These are phyloP conservation scores for Erebia palarica DNA, from an alignment of 2,888 invertebrate genomes.

Conservation along the genomic window DNA sequence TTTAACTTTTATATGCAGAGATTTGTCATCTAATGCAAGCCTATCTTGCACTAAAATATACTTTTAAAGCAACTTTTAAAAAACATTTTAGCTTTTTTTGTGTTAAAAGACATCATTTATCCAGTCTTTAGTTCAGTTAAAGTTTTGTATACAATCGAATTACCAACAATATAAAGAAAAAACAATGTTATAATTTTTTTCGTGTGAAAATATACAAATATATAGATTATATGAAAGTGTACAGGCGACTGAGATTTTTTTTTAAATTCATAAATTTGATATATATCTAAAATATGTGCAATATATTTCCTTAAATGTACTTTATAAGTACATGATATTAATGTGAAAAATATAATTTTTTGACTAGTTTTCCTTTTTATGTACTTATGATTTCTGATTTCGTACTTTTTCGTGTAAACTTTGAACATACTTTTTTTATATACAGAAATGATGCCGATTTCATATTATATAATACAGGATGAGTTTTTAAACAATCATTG, in stretches of 20 bases:
- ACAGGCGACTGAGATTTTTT: constrained; percentile 32
- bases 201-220: constrained; percentile 32
- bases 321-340: constrained; percentile 24
- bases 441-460: constrained; percentile 8
- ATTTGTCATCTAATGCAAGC: too few species aligned
- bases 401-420: background rate
- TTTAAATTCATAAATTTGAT: background rate
- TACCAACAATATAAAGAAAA: constrained; percentile 19
- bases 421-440: constrained; percentile 3
- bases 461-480: background rate
- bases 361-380: constrained; percentile 19
- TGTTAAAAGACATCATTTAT: too few species aligned
- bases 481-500: background rate
- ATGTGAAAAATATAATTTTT: constrained; percentile 18
- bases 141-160: constrained; percentile 17
- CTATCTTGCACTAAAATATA: too few species aligned
- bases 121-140: too few species aligned
- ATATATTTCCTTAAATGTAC: constrained; percentile 18
- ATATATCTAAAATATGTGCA: constrained; percentile 17
- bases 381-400: background rate
- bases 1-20: too few species aligned
- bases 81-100: too few species aligned
- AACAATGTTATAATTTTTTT: constrained; percentile 35
- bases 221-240: constrained; percentile 35
- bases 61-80: too few species aligned